Percentiles rank a stretch among this genome's conserved stretches.
phyloP scores from a whole-genome alignment of 1,140 invertebrate species.

The Aleiodes sp. region DNA sequence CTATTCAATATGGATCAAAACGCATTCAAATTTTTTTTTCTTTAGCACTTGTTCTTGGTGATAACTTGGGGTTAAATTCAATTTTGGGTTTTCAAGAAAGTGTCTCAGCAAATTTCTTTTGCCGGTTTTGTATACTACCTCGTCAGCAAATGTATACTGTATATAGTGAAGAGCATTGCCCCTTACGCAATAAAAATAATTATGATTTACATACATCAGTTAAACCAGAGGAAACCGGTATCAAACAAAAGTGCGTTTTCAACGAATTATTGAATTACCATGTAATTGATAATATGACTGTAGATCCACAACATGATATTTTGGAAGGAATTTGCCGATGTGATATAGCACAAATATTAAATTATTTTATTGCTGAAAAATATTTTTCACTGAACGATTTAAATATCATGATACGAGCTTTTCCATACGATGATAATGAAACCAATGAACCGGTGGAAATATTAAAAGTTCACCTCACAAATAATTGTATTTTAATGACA shows the following conservation, averaged over 20 bases:
- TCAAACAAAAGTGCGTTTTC: conserved; percentile 28
- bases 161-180: conserved; percentile 8
- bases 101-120: neutral
- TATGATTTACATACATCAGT: conserved; percentile 5
- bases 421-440: conserved; percentile 29
- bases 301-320: conserved; percentile 49
- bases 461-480: conserved; percentile 31
- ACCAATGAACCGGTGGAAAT: conserved; percentile 41
- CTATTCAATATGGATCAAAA: neutral
- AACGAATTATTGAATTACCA: conserved; percentile 38
- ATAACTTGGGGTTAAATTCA: neutral
- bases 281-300: conserved; percentile 38
- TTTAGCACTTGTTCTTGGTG: neutral
- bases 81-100: neutral
- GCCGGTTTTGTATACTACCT: neutral
- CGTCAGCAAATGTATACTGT: neutral
- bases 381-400: conserved; percentile 41
- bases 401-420: conserved; percentile 37
- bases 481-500: conserved; percentile 35
- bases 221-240: conserved; percentile 21
- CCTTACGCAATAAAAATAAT: conserved; percentile 36
- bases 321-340: conserved; percentile 43
- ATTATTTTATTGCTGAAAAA: conserved; percentile 36
- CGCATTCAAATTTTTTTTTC: neutral
- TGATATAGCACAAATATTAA: conserved; percentile 41